phyloP scores from a whole-genome alignment of 2,113 vertebrate genomes.

The Tachysurus vachellii region DNA sequence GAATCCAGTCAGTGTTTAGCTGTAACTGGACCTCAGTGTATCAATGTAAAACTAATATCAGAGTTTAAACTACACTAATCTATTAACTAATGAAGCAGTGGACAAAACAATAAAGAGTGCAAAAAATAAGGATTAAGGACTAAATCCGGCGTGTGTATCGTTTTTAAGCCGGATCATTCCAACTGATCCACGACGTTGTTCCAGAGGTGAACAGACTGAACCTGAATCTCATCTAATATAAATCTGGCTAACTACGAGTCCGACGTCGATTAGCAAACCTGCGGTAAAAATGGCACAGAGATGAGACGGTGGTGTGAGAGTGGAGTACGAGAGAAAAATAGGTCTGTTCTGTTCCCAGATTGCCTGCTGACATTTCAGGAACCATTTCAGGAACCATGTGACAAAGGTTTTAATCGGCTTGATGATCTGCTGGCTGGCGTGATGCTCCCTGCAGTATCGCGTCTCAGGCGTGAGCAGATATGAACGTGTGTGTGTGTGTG shows the following conservation, averaged over 20 bases:
- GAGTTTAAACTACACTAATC: not conserved
- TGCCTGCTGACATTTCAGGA: not conserved
- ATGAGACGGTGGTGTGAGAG: not conserved
- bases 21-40: not conserved
- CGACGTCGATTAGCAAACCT: not conserved
- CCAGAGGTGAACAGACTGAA: not conserved
- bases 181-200: not conserved
- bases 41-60: not conserved
- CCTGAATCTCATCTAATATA: not conserved
- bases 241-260: not conserved
- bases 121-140: not conserved
- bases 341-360: slow-evolving; percentile 3
- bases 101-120: not conserved
- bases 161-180: not conserved
- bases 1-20: not conserved
- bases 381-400: slow-evolving; percentile 8
- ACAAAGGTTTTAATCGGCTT: not conserved
- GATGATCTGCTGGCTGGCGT: slow-evolving; percentile 30
- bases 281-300: not conserved
- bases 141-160: not conserved
- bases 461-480: not conserved
- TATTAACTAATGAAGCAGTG: not conserved
- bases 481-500: slow-evolving; percentile 1
- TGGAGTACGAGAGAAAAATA: not conserved
- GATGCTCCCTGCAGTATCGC: slow-evolving; percentile 6